Evolutionary conservation across 2,797 vertebrate species (phyloP), one percentile per base, ranked within the genome.

Genomic region (Sibirionetta formosa): DNA sequence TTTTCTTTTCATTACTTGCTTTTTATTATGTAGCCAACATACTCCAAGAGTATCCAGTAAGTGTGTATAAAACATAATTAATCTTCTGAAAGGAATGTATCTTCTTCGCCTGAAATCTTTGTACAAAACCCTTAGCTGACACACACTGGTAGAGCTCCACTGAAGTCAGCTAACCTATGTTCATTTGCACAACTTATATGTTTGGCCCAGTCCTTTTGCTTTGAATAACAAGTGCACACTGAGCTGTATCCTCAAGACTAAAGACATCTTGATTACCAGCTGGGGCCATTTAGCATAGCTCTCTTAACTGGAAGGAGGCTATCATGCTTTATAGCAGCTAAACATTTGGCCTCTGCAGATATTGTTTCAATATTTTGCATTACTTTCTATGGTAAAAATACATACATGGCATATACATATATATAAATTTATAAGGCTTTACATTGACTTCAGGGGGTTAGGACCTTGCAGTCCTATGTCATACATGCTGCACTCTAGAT

Each of bases 1-100:
- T 94, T 90, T 96, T 90, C 80, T 86, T 94, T 94, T 93, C 73
- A 95, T 93, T 93, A 94, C 42, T 42, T 72, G 29, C 40, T 91
- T 96, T 96, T 90, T 82, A 60, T 92, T 86, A 89, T 60, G 72
- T 40, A 94, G 84, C 88, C 88, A 96, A 57, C 70, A 93, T 86
- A 91, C 53, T 35, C 79, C 40, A 33, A 76, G 93, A 94, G 60
- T 90, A 89, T 79, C 44, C 23, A 81, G 80, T 86, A 86, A 88
- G 7, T 83, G 72, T 72, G 77, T 70, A 73, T 88, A 91, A 96
- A 93, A 89, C 31, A 80, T 90, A 94, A 96, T 95, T 94, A 96
- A 82, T 88, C 79, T 65, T 79, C 64, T 92, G 66, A 94, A 94
- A 86, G 66, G 70, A 84, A 86, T 94, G 76, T 53, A 69, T 85